Conservation (phyloP, 2,888 invertebrate genomes). For the Protonemura montana region DNA sequence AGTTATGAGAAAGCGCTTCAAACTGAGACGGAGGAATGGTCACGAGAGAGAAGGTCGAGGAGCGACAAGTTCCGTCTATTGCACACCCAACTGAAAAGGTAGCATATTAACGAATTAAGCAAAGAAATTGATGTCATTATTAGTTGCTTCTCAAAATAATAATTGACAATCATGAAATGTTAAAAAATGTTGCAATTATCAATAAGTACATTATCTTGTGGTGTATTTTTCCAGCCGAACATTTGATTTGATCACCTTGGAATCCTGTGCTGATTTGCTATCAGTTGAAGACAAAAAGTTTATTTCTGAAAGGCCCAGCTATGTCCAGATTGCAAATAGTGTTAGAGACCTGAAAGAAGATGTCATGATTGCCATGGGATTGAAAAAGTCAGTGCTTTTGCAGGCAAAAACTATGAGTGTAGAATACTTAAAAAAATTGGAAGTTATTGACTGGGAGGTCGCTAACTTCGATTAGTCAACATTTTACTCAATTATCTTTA, state of each 20-base stretch:
- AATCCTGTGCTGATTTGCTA: slow-evolving; percentile 10
- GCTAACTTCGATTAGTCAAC: not conserved
- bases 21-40: not conserved
- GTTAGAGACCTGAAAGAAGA: not conserved
- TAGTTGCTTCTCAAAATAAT: too few species aligned
- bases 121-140: too few species aligned
- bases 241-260: not conserved
- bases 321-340: slow-evolving; percentile 7
- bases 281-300: slow-evolving; percentile 7
- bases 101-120: too few species aligned
- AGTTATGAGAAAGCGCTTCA: not conserved
- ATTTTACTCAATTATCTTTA: too few species aligned
- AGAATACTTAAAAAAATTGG: not conserved
- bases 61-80: not conserved
- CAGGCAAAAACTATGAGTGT: not conserved
- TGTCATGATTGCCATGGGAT: not conserved
- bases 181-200: too few species aligned
- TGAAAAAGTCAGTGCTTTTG: not conserved
- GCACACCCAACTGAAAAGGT: not conserved
- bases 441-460: not conserved
- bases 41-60: not conserved
- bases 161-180: too few species aligned
- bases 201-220: too few species aligned
- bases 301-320: not conserved
- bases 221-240: not conserved